Base-by-base conservation (phyloP, 2,797 vertebrate genomes). In the Gymnothorax javanicus region DNA sequence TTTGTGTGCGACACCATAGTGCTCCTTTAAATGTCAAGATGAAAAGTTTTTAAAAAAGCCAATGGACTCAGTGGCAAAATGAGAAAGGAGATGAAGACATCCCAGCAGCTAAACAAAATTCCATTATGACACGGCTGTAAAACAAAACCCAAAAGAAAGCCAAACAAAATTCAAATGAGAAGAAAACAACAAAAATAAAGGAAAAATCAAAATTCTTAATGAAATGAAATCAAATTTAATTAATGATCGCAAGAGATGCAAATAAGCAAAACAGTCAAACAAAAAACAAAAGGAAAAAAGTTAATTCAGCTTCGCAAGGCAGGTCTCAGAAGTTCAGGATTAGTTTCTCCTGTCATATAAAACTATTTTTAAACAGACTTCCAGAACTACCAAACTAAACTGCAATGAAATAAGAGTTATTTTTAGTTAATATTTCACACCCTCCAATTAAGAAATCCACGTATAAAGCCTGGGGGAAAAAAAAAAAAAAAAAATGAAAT, bases 181-280 rank as follows among this genome's bases (percentile, higher is more conserved):
- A 96, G 95, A 97, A 91, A 87, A 84, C 23, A 3, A 13, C 94
- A 93, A 90, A 93, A 91, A 86, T 94, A 94, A 95, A 96, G 95
- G 95, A 97, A 98, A 97, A 95, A 88, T 62, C 64, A 94, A 95
- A 99, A 98, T 94, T 90, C 97, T 95, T 96, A 95, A 96, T 96
- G 97, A 99, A 99, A 98, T 94, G 94, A 98, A 99, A 98, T 94
- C 96, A 98, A 98, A 99, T 99, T 99, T 99, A 99, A 99, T 99
- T 99, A 99, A 99, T 98, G 96, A 96, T 98, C 97, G 94, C 96
- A 97, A 94, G 82, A 82, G 96, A 96, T 96, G 97, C 96, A 97
- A 96, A 83, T 75, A 97, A 97, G 95, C 95, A 95, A 98, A 98
- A 98, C 95, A 95, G 95, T 85, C 95, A 95, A 98, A 97, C 84